phyloP scores from a whole-genome alignment of 2,888 invertebrate species.

The Acronicta psi region DNA sequence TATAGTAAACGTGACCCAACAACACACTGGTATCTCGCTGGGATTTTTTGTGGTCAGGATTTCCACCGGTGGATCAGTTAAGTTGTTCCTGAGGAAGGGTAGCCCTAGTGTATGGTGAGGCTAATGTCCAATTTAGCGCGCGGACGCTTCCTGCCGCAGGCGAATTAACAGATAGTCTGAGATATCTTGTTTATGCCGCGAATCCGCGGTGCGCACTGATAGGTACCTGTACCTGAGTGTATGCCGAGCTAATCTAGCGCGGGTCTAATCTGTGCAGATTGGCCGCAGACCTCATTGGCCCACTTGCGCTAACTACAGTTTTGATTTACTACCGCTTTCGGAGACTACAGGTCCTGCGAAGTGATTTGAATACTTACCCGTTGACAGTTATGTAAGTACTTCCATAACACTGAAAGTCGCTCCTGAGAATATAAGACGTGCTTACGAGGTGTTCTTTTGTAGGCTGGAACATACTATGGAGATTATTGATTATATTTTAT shows the following conservation, averaged over 20 bases:
- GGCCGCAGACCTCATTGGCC: slow-evolving; percentile 29
- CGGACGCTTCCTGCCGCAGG: slow-evolving; percentile 30
- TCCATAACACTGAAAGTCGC: too few relatives aligned
- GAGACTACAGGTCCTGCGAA: background rate
- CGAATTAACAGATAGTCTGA: slow-evolving; percentile 46
- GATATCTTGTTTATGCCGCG: slow-evolving; percentile 29
- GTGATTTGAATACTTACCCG: too few relatives aligned
- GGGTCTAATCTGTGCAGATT: slow-evolving; percentile 36
- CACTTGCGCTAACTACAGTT: slow-evolving; percentile 15
- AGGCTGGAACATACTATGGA: too few relatives aligned
- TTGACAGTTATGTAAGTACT: too few relatives aligned
- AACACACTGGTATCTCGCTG: too few relatives aligned
- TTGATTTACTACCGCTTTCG: slow-evolving; percentile 6
- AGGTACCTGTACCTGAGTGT: background rate
- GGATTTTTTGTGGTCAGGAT: too few relatives aligned
- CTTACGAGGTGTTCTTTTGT: too few relatives aligned
- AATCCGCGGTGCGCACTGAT: slow-evolving; percentile 4
- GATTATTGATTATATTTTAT: too few relatives aligned
- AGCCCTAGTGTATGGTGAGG: slow-evolving; percentile 29
- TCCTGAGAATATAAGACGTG: too few relatives aligned
- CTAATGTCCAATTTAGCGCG: slow-evolving; percentile 38
- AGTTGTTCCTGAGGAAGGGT: background rate
- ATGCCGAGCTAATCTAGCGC: slow-evolving; percentile 9
- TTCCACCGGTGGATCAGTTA: too few relatives aligned
- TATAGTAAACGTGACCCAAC: background rate